Base-by-base conservation (phyloP, 2,113 vertebrate genomes). In the Chinchilla lanigera region DNA sequence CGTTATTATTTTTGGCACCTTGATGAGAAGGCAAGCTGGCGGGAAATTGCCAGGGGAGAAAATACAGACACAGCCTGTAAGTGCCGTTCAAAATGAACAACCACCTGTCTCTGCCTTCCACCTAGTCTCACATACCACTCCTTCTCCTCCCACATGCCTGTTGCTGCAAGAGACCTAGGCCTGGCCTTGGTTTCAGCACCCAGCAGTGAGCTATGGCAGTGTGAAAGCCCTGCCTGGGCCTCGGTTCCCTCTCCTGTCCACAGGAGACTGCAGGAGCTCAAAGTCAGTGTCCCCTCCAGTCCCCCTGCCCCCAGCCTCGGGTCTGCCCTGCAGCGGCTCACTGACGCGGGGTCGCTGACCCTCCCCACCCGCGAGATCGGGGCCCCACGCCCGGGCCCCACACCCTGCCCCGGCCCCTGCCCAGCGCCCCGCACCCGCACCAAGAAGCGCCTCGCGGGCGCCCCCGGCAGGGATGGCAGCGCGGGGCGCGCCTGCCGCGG, bases 401-500 rank as follows among this genome's bases (percentile, higher is more conserved):
- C 47, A 3, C 67, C 41, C 38, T 1, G 24, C n/a, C 38, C 4
- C 5, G 28, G 56, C 54, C 11, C 30, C 38, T 19, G 22, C 73
- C 41, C 71, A 0, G 83, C 71, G n/a, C 41, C n/a, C n/a, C 1
- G 54, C 89, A 22, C 78, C 58, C 1, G 22, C 56, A 22, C 26
- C 77, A 56, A 92, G 94, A 30, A 50, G 82, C 71, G 93, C 84
- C 95, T 97, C 93, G 63, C 41, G 35, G 92, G 85, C 95, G 65
- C 85, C 80, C 86, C 63, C 75, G 80, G 77, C 65, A 38, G 24
- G 69, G 71, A 86, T 96, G 90, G 87, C 81, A 13, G 69, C 13
- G 87, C 54, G 80, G 8, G 0, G 22, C 52, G 82, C n/a, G n/a
- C 90, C 87, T 28, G 83, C 44, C 38, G 63, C 13, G 60, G 89